Conservation (phyloP, 64 coral and sea anemone species). For the Platygyra sinensis region DNA sequence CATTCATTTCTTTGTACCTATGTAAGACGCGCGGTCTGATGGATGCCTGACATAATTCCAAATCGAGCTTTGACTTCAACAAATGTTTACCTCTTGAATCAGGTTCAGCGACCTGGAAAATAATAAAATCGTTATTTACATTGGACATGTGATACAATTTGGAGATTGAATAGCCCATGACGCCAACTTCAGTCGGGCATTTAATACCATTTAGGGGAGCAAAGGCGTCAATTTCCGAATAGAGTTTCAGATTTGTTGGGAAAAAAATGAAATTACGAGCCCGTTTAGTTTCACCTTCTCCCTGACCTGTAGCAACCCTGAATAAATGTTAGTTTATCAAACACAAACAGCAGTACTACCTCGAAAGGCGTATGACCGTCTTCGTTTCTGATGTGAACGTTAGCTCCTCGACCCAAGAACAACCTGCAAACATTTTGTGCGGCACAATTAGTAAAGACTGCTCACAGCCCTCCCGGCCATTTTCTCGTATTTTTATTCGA, state of each 20-base stretch:
- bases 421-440: conserved; percentile 41
- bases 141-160: no score
- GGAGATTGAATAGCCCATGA: no score
- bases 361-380: conserved; percentile 60
- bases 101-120: conserved; percentile 6
- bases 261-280: no score
- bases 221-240: no score
- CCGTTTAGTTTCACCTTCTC: no score
- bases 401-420: conserved; percentile 70
- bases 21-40: conserved; percentile 12
- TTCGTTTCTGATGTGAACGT: conserved; percentile 78
- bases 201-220: no score
- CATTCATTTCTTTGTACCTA: neutral
- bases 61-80: neutral
- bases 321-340: no score
- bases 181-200: no score
- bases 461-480: no score
- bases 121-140: neutral
- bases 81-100: neutral
- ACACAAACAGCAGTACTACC: conserved; percentile 4
- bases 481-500: no score
- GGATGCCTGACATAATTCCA: neutral
- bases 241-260: no score
- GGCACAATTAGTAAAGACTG: neutral
- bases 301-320: no score